These are phyloP conservation scores for Vanessa tameamea DNA, from an alignment of 1,140 invertebrate species.

Conservation along the genomic window DNA sequence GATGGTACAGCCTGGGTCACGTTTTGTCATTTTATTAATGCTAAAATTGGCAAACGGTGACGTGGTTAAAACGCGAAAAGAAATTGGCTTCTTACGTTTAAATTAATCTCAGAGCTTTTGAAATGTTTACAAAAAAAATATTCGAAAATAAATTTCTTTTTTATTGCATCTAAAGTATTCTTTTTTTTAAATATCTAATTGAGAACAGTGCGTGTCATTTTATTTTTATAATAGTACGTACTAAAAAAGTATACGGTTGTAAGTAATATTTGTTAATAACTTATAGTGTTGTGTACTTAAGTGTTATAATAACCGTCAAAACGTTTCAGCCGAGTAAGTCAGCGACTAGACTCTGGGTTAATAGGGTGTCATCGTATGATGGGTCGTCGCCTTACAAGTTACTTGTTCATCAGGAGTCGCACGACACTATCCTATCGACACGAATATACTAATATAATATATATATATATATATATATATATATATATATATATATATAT, in stretches of 20 bases:
- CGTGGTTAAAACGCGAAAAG: conserved; percentile 54
- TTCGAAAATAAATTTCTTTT: not conserved
- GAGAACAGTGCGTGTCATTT: too few species aligned
- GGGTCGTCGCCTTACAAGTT: conserved; percentile 61
- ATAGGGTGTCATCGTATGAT: conserved; percentile 76
- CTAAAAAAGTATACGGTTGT: not conserved
- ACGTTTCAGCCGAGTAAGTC: conserved; percentile 69
- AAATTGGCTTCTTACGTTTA: not conserved
- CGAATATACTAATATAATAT: conserved; percentile 39
- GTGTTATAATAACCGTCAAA: conserved; percentile 35
- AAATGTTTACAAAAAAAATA: not conserved
- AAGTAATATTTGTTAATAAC: conserved; percentile 5
- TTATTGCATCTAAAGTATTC: too few species aligned
- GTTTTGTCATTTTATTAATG: conserved; percentile 81
- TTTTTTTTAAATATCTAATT: too few species aligned
- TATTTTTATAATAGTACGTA: too few species aligned
- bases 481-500: too few species aligned
- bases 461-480: conserved; percentile 20
- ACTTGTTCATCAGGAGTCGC: conserved; percentile 63
- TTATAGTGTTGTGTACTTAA: conserved; percentile 18
- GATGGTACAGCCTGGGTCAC: conserved; percentile 63
- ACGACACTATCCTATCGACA: conserved; percentile 61
- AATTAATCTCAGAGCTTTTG: not conserved
- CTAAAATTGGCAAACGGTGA: conserved; percentile 77
- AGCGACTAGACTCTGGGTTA: conserved; percentile 62